These are phyloP conservation scores for Ochropleura leucogaster DNA, from an alignment of 2,888 invertebrate genomes.

Conservation along the genomic window DNA sequence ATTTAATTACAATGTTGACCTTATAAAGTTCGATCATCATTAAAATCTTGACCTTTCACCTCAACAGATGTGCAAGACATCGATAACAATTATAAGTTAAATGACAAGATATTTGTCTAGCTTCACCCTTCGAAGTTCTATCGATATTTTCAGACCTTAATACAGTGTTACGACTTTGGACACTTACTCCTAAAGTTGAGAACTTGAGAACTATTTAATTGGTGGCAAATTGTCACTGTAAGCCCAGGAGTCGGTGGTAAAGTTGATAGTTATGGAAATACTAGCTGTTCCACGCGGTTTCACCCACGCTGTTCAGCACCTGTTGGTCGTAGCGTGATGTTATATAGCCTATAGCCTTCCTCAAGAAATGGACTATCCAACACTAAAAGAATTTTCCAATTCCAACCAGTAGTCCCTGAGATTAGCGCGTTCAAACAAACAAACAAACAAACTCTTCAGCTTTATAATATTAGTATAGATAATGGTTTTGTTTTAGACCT, in stretches of 20 bases:
- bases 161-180: slow-evolving; percentile 46
- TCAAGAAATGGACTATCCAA: too few species aligned
- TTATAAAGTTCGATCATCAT: slow-evolving; percentile 7
- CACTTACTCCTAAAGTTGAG: slow-evolving; percentile 45
- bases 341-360: too few species aligned
- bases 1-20: slow-evolving; percentile 18
- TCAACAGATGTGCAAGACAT: slow-evolving; percentile 35
- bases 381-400: too few species aligned
- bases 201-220: slow-evolving; percentile 60
- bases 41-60: slow-evolving; percentile 42
- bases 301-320: too few species aligned
- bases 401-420: too few species aligned
- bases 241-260: slow-evolving; percentile 26
- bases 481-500: slow-evolving; percentile 19
- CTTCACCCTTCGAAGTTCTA: slow-evolving; percentile 38
- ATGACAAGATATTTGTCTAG: slow-evolving; percentile 31
- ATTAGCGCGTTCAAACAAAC: too few species aligned
- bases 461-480: too few species aligned
- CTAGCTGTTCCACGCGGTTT: too few species aligned
- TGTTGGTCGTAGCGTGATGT: too few species aligned
- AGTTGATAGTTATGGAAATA: slow-evolving; percentile 38
- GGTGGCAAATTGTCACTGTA: slow-evolving; percentile 51
- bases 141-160: slow-evolving; percentile 35
- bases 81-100: slow-evolving; percentile 33
- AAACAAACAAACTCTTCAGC: too few species aligned